Evolutionary conservation across 2,888 invertebrate genomes (phyloP).

Genomic region (Spodoptera exigua): DNA sequence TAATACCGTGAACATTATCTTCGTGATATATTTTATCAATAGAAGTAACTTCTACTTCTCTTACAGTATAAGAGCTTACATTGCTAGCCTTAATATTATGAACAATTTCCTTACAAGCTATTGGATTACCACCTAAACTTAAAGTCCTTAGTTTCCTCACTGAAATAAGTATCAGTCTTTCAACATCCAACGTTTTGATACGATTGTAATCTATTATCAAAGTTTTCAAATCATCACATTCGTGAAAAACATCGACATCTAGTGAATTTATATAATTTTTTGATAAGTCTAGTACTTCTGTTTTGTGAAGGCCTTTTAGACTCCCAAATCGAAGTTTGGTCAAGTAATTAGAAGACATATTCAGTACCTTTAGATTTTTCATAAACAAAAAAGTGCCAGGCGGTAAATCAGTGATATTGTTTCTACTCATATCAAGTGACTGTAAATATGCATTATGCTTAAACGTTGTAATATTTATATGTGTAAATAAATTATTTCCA

Average conservation of each 20-base stretch:
- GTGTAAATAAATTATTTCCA: slow-evolving; percentile 69
- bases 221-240: slow-evolving; percentile 74
- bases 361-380: slow-evolving; percentile 74
- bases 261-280: slow-evolving; percentile 72
- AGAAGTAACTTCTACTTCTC: slow-evolving; percentile 76
- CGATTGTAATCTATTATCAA: slow-evolving; percentile 80
- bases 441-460: slow-evolving; percentile 70
- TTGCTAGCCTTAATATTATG: slow-evolving; percentile 67
- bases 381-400: slow-evolving; percentile 79
- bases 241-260: slow-evolving; percentile 80
- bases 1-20: slow-evolving; percentile 83
- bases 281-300: slow-evolving; percentile 78
- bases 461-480: slow-evolving; percentile 70
- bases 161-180: slow-evolving; percentile 68
- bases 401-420: slow-evolving; percentile 69
- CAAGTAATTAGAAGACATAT: slow-evolving; percentile 76
- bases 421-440: slow-evolving; percentile 75
- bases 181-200: slow-evolving; percentile 76
- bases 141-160: slow-evolving; percentile 70
- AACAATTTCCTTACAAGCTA: slow-evolving; percentile 80
- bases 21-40: slow-evolving; percentile 81
- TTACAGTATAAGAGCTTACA: slow-evolving; percentile 55
- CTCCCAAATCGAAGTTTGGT: slow-evolving; percentile 75
- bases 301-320: slow-evolving; percentile 76
- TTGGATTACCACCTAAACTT: slow-evolving; percentile 82